Conservation (phyloP, 2,113 vertebrate genomes). For the Ginglymostoma cirratum region DNA sequence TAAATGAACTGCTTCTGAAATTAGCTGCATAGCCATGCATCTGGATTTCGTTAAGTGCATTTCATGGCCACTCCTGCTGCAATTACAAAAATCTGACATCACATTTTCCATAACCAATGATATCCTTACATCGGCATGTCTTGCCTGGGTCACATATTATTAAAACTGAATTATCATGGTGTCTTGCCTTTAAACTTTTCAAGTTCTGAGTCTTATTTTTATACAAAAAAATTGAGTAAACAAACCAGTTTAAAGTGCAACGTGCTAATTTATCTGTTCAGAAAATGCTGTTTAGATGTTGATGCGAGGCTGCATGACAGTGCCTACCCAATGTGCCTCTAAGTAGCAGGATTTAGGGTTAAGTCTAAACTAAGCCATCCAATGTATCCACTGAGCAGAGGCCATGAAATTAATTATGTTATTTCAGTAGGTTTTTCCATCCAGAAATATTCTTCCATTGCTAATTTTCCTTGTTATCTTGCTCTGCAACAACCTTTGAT, state of each 20-base stretch:
- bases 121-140: background rate
- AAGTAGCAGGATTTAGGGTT: background rate
- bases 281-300: background rate
- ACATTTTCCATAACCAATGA: constrained; percentile 13
- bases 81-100: constrained; percentile 9
- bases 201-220: background rate
- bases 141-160: background rate
- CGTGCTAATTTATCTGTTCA: background rate
- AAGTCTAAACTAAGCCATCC: no score
- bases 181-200: background rate
- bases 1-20: constrained; percentile 21
- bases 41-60: background rate
- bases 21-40: background rate
- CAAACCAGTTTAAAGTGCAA: background rate
- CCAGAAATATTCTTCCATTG: background rate
- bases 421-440: background rate
- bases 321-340: background rate
- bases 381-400: background rate
- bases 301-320: background rate
- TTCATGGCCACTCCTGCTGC: background rate
- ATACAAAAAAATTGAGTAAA: background rate
- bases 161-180: background rate
- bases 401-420: background rate
- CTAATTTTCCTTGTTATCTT: background rate
- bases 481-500: background rate